phyloP scores from a whole-genome alignment of 1,140 invertebrate genomes.

The Papilio polytes region DNA sequence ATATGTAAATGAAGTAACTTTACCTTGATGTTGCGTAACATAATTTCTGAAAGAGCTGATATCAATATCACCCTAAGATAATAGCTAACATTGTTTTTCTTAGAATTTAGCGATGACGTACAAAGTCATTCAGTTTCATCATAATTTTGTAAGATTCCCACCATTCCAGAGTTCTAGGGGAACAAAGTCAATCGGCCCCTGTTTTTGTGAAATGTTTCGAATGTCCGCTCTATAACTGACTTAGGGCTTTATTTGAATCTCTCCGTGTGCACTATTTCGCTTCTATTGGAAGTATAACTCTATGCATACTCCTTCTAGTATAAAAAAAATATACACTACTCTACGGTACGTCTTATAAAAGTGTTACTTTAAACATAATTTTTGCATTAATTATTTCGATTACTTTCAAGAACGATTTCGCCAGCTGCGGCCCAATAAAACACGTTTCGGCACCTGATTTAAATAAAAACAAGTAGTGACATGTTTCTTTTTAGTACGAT shows the following conservation, averaged over 20 bases:
- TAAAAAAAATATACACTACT: not conserved
- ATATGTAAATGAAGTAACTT: not conserved
- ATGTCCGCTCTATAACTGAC: too few relatives aligned
- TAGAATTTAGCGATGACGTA: not conserved
- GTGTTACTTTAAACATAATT: not conserved
- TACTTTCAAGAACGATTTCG: slow-evolving; percentile 7
- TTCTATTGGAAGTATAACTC: not conserved
- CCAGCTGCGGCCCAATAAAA: slow-evolving; percentile 19
- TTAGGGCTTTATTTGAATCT: not conserved
- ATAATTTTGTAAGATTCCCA: not conserved
- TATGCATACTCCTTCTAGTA: not conserved
- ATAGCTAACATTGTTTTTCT: not conserved
- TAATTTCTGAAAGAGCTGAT: not conserved
- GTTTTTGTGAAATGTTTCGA: not conserved
- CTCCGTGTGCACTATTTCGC: not conserved
- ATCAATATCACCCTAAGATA: slow-evolving; percentile 5
- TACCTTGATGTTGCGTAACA: not conserved
- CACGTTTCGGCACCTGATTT: slow-evolving; percentile 4
- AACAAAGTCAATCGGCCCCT: not conserved
- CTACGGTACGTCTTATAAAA: not conserved
- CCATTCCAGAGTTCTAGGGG: not conserved
- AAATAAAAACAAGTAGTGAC: slow-evolving; percentile 15
- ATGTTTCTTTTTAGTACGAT: not conserved
- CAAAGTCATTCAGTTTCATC: not conserved
- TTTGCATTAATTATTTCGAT: slow-evolving; percentile 19